Evolutionary conservation across 1,140 invertebrate species (phyloP), one percentile per base, ranked within the genome.

Genomic region (Charaxes varanes): DNA sequence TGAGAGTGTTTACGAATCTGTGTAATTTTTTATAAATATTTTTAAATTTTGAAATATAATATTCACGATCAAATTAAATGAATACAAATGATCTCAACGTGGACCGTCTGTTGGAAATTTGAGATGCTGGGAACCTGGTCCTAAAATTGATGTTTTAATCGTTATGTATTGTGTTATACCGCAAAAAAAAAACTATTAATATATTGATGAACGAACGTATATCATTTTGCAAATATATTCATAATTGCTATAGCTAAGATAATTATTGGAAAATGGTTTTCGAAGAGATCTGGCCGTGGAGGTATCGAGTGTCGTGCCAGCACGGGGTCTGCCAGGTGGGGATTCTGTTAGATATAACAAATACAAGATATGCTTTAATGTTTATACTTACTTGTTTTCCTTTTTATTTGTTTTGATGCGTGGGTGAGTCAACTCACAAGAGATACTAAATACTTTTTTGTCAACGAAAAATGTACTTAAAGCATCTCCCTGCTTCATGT

Each of bases 241-340:
- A 51, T 56, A 51, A 57, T 54, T 47, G 52, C 53, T 44, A 51
- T 47, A 35, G 26, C 33, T n/a, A n/a, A n/a, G n/a, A n/a, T n/a
- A n/a, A n/a, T n/a, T n/a, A n/a, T n/a, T n/a, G n/a, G 52, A 44
- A 53, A 50, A 43, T 53, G 34, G 48, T 38, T 57, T 53, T 44
- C 56, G 44, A 62, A 49, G 40, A 40, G 47, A 53, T 56, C 49
- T 37, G 52, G 53, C 62, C 44, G 51, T 34, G 43, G 32, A 30
- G 53, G 67, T 77, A 68, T 80, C 76, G 51, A 58, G 58, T 78
- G 65, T 81, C 72, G 53, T 54, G 53, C 38, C 71, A 60, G 61
- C 62, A 63, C 61, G 68, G 73, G 66, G 68, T 67, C 70, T 66
- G 65, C 76, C 73, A 78, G 76, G 73, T 80, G n/a, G n/a, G n/a